Percentiles rank a stretch among this genome's conserved stretches.
Conservation (phyloP, 2,888 invertebrate genomes). For the Ferdinandea cuprea region DNA sequence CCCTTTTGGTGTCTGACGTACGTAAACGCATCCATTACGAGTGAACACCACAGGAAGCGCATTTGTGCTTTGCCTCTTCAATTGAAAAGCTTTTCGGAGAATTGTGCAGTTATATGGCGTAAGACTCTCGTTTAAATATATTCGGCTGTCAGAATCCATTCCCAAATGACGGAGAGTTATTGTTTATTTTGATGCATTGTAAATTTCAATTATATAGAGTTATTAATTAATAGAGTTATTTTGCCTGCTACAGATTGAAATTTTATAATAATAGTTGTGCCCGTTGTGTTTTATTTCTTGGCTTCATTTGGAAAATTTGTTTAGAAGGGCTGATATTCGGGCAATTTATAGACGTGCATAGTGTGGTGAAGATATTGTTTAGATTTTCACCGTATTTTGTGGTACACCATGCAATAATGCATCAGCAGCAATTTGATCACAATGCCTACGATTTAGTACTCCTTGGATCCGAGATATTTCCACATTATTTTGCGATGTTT, state of each 20-base stretch:
- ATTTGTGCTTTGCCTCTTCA: neutral
- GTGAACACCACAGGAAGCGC: neutral
- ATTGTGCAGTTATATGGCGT: neutral
- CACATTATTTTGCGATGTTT: neutral
- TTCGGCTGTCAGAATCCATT: neutral
- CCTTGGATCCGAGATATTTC: neutral
- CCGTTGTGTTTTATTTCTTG: neutral
- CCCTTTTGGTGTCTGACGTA: neutral
- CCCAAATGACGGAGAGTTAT: neutral
- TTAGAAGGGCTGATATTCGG: neutral
- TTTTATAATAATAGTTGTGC: neutral
- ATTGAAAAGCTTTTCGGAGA: neutral
- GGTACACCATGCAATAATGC: neutral
- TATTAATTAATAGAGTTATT: neutral
- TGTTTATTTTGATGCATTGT: neutral
- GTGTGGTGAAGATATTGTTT: neutral
- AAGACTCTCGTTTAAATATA: neutral
- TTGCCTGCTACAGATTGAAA: constrained; percentile 1
- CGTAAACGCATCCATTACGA: neutral
- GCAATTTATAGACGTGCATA: neutral
- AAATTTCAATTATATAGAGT: neutral
- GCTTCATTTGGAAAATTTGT: neutral
- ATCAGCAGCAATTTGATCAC: constrained; percentile 1
- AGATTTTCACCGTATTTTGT: neutral
- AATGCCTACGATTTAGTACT: neutral